Base-by-base conservation (phyloP, 2,888 invertebrate genomes). In the Caenorhabditis afra region DNA sequence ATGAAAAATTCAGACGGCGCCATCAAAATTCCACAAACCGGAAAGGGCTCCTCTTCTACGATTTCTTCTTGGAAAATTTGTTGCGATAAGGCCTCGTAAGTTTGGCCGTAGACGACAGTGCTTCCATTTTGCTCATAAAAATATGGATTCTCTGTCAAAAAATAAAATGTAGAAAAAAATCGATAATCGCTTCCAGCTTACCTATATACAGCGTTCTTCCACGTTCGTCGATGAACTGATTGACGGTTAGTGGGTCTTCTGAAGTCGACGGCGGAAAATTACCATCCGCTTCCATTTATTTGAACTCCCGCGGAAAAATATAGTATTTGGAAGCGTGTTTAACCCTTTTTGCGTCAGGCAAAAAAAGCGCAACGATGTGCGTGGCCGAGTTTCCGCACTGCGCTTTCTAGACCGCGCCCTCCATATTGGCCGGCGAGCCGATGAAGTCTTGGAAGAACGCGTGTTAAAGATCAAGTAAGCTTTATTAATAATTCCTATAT, bases 11-110 rank as follows among this genome's bases (percentile, higher is more conserved):
- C 12, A 1, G 29, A 7, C 29, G 29, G 37, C 14, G 50, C 35
- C 14, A 47, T 59, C 45, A n/a, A 18, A 61, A 4, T 18, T n/a
- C n/a, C n/a, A n/a, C n/a, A n/a, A 50, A 62, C 20, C 41, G 64
- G 20, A 16, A 64, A 65, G 59, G 53, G 66, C 39, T 47, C 52
- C 23, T 49, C 47, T 10, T 66, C 58, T 3, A 78, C 78, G 22
- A 67, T 49, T 35, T 71, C 71, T 44, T 78, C 78, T 29, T 78
- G 71, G 45, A 57, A 66, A 49, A 78, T 62, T 37, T 71, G 49
- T 23, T 71, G 70, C 12, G 76, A 18, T 1, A 68, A 37, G n/a
- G 59, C 55, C 2, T 71, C 47, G 47, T 52, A 70, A 29, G 29
- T n/a, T 4, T 45, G 23, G 12, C 37, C 62, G 23, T 59, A 78